Base-by-base conservation (phyloP, 1,140 invertebrate genomes). In the Ctenoplectra terminalis region DNA sequence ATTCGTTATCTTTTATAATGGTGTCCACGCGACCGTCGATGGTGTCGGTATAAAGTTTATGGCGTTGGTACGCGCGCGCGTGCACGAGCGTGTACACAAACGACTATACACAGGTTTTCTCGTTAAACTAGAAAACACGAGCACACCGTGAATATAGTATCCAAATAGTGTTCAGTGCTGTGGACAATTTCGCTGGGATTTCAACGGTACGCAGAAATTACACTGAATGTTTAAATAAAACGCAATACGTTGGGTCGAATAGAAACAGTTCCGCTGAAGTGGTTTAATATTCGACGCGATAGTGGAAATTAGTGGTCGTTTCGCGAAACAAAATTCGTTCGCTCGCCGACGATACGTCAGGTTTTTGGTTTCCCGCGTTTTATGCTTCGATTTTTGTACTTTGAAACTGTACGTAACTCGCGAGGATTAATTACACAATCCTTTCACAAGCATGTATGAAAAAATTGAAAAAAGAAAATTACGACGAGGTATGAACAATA, bases 1-100 rank as follows among this genome's bases (percentile, higher is more conserved):
- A 80, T 80, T 61, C 60, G 70, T 73, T 80, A 80, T 72, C 77
- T 80, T 80, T 72, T 61, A 50, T 63, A 73, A 80, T 54, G 69
- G 70, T 20, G 76, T n/a, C 64, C 52, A 26, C 46, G 37, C 50
- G 71, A 23, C 34, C 37, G 58, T 23, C 52, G 54, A 17, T 40
- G 29, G 23, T n/a, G 20, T n/a, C 40, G 40, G 17, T 17, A 26
- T n/a, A 4, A n/a, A 40, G 46, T 79, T 79, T 79, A 79, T 46
- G 77, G 58, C 29, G 67, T 20, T 17, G 48, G 23, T 5, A 43
- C 23, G 46, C 17, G n/a, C 31, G 34, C 15, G 15, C 20, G 15
- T 15, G 64, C 31, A 29, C 52, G 20, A 23, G 15, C 20, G 15
- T 15, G 64, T 34, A 29, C 52, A 15, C 64, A n/a, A 67, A 67